Conservation (phyloP, 2,888 invertebrate species). For the Tribolium freemani region DNA sequence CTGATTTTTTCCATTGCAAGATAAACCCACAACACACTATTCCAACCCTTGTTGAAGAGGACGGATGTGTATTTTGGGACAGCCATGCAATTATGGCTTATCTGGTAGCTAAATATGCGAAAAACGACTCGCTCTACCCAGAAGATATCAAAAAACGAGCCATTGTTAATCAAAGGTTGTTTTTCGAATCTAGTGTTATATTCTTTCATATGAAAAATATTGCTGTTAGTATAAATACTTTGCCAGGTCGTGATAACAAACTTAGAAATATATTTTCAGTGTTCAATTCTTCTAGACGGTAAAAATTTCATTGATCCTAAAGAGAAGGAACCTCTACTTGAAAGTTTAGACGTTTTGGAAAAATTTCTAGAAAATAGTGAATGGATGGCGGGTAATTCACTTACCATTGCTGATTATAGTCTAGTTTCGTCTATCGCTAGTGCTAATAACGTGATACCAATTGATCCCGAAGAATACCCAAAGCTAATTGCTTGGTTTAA, state of each 20-base stretch:
- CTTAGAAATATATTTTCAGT: neutral
- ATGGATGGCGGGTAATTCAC: slow-evolving; percentile 69
- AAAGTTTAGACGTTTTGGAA: slow-evolving; percentile 68
- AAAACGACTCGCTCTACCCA: slow-evolving; percentile 70
- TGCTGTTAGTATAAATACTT: slow-evolving; percentile 54
- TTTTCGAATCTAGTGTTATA: slow-evolving; percentile 65
- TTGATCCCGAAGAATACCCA: slow-evolving; percentile 56
- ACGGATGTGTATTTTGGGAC: slow-evolving; percentile 68
- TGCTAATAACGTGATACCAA: slow-evolving; percentile 46
- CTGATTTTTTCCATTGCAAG: slow-evolving; percentile 60
- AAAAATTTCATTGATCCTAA: slow-evolving; percentile 5
- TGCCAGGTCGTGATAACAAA: too few species aligned
- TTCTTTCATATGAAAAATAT: slow-evolving; percentile 66
- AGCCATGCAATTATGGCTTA: slow-evolving; percentile 71
- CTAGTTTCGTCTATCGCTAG: slow-evolving; percentile 62
- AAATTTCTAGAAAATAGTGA: slow-evolving; percentile 66
- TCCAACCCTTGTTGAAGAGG: slow-evolving; percentile 71
- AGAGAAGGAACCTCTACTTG: slow-evolving; percentile 62
- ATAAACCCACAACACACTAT: slow-evolving; percentile 72
- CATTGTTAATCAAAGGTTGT: slow-evolving; percentile 69
- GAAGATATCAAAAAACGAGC: slow-evolving; percentile 69
- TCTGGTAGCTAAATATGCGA: slow-evolving; percentile 71
- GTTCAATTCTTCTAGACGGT: slow-evolving; percentile 3
- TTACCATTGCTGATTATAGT: slow-evolving; percentile 71
- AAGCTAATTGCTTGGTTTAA: slow-evolving; percentile 59